phyloP scores from a whole-genome alignment of 2,797 vertebrate genomes.

The Pteropus rufus region DNA sequence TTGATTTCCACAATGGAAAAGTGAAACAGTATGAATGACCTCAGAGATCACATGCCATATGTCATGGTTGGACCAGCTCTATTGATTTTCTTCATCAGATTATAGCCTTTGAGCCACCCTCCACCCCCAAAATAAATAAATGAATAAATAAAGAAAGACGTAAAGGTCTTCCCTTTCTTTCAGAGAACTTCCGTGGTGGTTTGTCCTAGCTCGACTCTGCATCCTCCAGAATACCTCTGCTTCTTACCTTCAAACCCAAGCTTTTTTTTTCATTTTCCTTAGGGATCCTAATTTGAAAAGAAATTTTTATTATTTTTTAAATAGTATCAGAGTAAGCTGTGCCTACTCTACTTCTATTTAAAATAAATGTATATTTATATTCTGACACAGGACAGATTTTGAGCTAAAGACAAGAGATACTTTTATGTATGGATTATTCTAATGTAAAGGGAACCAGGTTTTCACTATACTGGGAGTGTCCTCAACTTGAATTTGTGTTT shows the following conservation, averaged over 20 bases:
- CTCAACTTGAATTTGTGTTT: not conserved
- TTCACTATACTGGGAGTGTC: not conserved
- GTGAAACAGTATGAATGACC: not conserved
- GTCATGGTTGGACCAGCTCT: not conserved
- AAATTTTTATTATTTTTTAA: not conserved
- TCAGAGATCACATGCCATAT: not conserved
- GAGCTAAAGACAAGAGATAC: not conserved
- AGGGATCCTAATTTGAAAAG: not conserved
- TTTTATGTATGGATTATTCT: not conserved
- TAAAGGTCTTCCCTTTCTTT: not conserved
- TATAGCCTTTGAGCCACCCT: accelerated
- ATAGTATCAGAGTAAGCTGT: not conserved
- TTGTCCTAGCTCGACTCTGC: not conserved
- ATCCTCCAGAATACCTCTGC: not conserved
- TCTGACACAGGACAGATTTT: not conserved
- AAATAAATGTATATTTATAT: not conserved
- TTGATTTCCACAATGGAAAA: not conserved
- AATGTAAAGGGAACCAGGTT: not conserved
- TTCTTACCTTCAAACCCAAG: not conserved
- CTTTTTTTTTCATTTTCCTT: not conserved
- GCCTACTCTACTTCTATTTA: not conserved
- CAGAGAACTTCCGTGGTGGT: not conserved
- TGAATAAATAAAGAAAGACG: too few relatives aligned
- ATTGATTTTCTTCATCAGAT: not conserved
- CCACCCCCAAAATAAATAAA: not conserved